phyloP scores from a whole-genome alignment of 2,888 invertebrate genomes.

The Heterodera filipjevi region DNA sequence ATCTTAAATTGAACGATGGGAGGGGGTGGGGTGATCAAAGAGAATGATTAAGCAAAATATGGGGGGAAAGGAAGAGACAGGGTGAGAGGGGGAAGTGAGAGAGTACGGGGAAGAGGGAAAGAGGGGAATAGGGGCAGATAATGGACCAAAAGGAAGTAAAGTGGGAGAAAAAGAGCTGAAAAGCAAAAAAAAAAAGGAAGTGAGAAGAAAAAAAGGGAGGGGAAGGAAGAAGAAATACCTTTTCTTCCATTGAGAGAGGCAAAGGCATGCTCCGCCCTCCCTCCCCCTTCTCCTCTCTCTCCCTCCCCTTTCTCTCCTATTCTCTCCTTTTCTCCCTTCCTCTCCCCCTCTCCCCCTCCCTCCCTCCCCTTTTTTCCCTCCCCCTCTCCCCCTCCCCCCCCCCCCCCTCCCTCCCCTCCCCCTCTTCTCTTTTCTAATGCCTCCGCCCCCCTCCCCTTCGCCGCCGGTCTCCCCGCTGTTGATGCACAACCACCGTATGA shows the following conservation, averaged over 20 bases:
- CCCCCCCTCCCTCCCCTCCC: neutral
- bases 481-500: neutral
- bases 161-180: neutral
- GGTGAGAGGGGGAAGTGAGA: neutral
- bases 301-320: neutral
- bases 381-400: neutral
- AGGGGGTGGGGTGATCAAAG: neutral
- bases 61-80: neutral
- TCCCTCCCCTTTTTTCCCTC: neutral
- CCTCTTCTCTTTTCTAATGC: neutral
- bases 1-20: neutral
- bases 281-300: neutral
- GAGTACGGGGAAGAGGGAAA: neutral
- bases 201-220: neutral
- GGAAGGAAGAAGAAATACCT: neutral
- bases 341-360: neutral
- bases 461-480: too few relatives aligned
- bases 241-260: neutral
- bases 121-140: too few relatives aligned
- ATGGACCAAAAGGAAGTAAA: neutral
- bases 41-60: neutral
- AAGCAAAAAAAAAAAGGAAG: neutral
- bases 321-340: neutral
- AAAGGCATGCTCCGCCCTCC: slow-evolving; percentile 2
- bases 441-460: neutral